These are phyloP conservation scores for Musca vetustissima DNA, from an alignment of 1,140 invertebrate genomes.

Conservation along the genomic window DNA sequence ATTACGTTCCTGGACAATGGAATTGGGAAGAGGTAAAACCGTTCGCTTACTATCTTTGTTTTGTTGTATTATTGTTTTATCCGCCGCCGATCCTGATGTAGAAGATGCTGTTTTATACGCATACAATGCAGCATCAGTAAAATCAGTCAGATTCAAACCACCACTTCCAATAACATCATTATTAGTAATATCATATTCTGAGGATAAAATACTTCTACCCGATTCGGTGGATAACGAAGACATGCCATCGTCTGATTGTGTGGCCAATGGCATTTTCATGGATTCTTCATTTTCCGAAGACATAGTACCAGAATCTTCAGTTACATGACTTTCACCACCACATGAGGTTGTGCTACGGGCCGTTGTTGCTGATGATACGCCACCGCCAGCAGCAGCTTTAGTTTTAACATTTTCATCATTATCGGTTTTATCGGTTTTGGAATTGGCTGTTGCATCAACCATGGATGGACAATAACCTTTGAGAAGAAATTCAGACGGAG, in stretches of 20 bases:
- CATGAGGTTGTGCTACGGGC: conserved; percentile 3
- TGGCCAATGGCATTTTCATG: conserved; percentile 17
- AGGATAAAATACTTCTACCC: conserved; percentile 41
- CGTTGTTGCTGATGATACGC: conserved; percentile 15
- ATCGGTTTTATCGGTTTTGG: too few relatives aligned
- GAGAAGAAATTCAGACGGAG: conserved; percentile 61
- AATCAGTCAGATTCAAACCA: conserved; percentile 28
- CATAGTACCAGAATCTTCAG: conserved; percentile 35
- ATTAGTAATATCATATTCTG: conserved; percentile 39
- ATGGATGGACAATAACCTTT: conserved; percentile 60
- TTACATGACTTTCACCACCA: conserved; percentile 25
- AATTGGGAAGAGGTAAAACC: conserved; percentile 35
- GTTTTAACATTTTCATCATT: conserved; percentile 13
- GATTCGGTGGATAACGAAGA: conserved; percentile 48
- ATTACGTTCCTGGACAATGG: conserved; percentile 43
- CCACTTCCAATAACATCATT: conserved; percentile 31
- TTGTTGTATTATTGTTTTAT: conserved; percentile 34
- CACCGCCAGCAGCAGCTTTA: not conserved
- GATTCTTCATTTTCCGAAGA: conserved; percentile 39
- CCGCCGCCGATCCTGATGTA: conserved; percentile 48
- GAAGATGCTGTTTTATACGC: conserved; percentile 40
- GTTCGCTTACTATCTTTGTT: conserved; percentile 8
- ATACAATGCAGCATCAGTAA: conserved; percentile 27
- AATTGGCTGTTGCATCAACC: conserved; percentile 50
- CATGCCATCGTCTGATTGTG: conserved; percentile 49